Conservation (phyloP, 2,113 vertebrate genomes). For the Verasper variegatus region DNA sequence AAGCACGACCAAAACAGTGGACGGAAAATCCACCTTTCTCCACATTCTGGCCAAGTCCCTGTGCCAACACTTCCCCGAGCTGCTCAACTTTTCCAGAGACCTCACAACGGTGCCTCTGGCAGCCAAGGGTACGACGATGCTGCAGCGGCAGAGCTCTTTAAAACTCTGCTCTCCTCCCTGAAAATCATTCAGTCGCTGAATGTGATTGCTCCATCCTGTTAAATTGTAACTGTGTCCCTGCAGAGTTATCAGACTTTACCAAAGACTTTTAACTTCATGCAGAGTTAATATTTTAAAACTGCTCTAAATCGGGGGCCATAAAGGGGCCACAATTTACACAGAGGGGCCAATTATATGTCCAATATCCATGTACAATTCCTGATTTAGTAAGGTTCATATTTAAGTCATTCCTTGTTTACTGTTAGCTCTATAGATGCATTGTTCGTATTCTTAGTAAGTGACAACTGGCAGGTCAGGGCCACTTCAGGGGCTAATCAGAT, state of each 20-base stretch:
- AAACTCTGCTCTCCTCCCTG: no score
- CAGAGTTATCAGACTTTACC: background rate
- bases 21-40: conserved; percentile 97
- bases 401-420: no score
- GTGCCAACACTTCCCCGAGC: conserved; percentile 97
- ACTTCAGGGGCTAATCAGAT: no score
- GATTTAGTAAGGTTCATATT: no score
- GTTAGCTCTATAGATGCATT: no score
- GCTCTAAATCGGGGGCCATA: no score
- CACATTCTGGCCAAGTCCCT: conserved; percentile 99
- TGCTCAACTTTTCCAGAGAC: conserved; percentile 94
- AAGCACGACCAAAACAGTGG: conserved; percentile 97
- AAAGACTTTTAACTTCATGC: background rate
- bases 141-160: background rate
- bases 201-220: background rate
- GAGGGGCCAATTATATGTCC: no score
- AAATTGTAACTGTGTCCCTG: background rate
- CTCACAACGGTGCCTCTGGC: conserved; percentile 93
- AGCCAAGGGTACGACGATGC: conserved; percentile 89
- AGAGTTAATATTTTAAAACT: background rate
- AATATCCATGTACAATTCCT: no score
- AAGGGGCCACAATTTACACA: no score
- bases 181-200: background rate
- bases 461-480: no score
- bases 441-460: no score